These are phyloP conservation scores for Dione juno DNA, from an alignment of 2,888 invertebrate species.

Conservation along the genomic window DNA sequence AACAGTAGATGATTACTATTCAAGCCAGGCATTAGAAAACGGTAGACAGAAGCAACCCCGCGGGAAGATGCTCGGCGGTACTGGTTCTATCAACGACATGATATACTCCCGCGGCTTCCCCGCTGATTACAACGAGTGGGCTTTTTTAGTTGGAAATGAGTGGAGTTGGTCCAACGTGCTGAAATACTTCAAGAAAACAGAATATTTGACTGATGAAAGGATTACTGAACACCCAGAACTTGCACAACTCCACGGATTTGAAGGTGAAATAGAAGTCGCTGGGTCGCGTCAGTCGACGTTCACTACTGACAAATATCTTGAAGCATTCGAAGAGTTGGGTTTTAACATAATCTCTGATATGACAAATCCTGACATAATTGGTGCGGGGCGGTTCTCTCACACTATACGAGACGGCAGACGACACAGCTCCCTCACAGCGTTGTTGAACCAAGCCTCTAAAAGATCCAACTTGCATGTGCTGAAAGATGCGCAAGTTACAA, in stretches of 20 bases:
- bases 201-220: slow-evolving; percentile 64
- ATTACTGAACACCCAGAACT: slow-evolving; percentile 60
- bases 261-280: slow-evolving; percentile 68
- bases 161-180: slow-evolving; percentile 70
- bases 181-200: slow-evolving; percentile 68
- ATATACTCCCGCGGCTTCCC: slow-evolving; percentile 71
- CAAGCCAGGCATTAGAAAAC: slow-evolving; percentile 61
- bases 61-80: slow-evolving; percentile 70
- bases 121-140: slow-evolving; percentile 71
- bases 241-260: slow-evolving; percentile 59
- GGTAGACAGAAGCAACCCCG: slow-evolving; percentile 66
- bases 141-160: slow-evolving; percentile 52
- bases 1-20: slow-evolving; percentile 56
- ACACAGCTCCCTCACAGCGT: slow-evolving; percentile 62
- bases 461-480: slow-evolving; percentile 59
- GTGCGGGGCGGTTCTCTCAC: slow-evolving; percentile 70
- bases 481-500: slow-evolving; percentile 59
- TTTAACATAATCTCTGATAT: slow-evolving; percentile 66
- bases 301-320: slow-evolving; percentile 55
- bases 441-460: slow-evolving; percentile 56
- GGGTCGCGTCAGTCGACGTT: slow-evolving; percentile 53
- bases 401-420: slow-evolving; percentile 64
- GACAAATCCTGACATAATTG: slow-evolving; percentile 64
- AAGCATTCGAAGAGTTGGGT: slow-evolving; percentile 65
- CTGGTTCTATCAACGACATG: slow-evolving; percentile 72